These are phyloP conservation scores for Brachypalpus laphriformis DNA, from an alignment of 2,888 invertebrate genomes.

Conservation along the genomic window DNA sequence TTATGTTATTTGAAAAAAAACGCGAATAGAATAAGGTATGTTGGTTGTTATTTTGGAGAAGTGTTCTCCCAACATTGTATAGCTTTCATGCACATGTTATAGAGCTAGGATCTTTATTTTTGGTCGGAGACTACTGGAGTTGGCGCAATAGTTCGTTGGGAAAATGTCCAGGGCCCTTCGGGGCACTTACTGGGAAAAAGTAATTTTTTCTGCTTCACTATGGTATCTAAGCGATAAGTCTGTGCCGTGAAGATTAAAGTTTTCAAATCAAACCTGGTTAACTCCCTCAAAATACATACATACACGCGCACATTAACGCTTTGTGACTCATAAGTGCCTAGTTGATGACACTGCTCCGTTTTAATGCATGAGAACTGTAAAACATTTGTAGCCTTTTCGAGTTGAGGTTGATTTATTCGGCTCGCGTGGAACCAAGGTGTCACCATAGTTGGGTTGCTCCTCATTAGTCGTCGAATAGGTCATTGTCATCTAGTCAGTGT, in stretches of 20 bases:
- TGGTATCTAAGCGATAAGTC: not conserved
- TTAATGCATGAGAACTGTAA: not conserved
- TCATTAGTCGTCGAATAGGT: not conserved
- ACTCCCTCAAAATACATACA: constrained; percentile 48
- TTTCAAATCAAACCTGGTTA: constrained; percentile 11
- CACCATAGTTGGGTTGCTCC: not conserved
- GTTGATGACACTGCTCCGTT: constrained; percentile 13
- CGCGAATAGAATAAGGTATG: constrained; percentile 23
- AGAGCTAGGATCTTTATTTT: not conserved
- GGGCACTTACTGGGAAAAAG: no score
- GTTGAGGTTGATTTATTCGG: not conserved
- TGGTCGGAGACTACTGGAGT: not conserved
- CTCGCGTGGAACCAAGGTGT: not conserved
- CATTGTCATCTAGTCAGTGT: not conserved
- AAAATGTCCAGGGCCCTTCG: not conserved
- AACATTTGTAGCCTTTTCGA: not conserved
- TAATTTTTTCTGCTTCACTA: no score
- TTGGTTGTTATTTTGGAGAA: not conserved
- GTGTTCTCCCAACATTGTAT: not conserved
- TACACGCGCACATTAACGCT: not conserved
- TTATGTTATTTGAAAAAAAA: constrained; percentile 48
- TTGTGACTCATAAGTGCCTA: constrained; percentile 44
- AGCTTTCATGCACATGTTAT: not conserved
- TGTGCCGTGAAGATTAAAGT: not conserved
- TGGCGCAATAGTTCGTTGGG: constrained; percentile 4